Evolutionary conservation across 2,113 vertebrate species (phyloP).

Genomic region (Cathartes aura): DNA sequence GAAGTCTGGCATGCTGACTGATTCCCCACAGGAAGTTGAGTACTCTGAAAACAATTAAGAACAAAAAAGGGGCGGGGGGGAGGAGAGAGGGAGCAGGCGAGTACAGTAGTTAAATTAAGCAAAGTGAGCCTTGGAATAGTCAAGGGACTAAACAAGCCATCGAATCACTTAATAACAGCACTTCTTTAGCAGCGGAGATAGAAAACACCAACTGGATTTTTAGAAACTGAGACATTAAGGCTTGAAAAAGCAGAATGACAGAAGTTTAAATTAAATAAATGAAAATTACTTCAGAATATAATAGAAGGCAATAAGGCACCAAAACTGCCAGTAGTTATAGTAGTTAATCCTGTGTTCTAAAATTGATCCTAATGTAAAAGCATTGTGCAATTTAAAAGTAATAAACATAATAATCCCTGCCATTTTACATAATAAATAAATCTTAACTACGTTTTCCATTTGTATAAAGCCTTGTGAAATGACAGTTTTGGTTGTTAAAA

Average conservation of each 20-base stretch:
- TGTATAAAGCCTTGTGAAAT: conserved; percentile 25
- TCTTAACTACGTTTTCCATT: conserved; percentile 44
- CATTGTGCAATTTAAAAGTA: conserved; percentile 56
- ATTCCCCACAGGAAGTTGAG: conserved; percentile 67
- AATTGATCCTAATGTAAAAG: conserved; percentile 70
- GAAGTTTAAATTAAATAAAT: conserved; percentile 68
- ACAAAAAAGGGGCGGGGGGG: conserved; percentile 17
- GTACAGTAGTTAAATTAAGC: conserved; percentile 69
- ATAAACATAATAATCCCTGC: conserved; percentile 62
- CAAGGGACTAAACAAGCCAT: conserved; percentile 65
- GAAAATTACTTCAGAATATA: conserved; percentile 70
- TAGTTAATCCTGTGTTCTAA: conserved; percentile 65
- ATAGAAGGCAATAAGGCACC: conserved; percentile 69
- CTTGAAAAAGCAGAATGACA: conserved; percentile 33
- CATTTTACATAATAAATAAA: conserved; percentile 70
- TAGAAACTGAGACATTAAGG: conserved; percentile 36
- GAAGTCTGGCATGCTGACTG: conserved; percentile 65
- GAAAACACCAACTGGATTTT: conserved; percentile 46
- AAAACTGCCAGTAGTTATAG: conserved; percentile 64
- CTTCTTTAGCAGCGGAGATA: background rate
- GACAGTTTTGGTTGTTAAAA: background rate
- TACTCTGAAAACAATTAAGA: conserved; percentile 70
- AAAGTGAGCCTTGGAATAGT: conserved; percentile 65
- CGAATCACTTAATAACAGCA: conserved; percentile 59
- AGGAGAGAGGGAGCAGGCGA: conserved; percentile 31